Percentiles rank a stretch among this genome's conserved stretches.
Evolutionary conservation across 2,888 invertebrate genomes (phyloP).

Genomic region (Eupsilia transversa): DNA sequence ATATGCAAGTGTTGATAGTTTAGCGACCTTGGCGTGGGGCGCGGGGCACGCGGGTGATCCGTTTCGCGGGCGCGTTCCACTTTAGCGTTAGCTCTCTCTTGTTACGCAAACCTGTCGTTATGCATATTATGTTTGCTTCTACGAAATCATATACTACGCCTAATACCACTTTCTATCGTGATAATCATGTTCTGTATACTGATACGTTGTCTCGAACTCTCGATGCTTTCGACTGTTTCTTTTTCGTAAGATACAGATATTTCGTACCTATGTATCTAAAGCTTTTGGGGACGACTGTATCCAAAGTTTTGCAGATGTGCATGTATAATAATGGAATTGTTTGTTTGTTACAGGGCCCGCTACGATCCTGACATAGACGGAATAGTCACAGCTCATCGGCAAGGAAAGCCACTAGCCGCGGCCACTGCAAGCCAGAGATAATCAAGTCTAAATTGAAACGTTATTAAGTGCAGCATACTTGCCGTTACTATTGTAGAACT

Average conservation of each 20-base stretch:
- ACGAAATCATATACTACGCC: constrained; percentile 82
- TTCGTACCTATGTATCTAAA: constrained; percentile 9
- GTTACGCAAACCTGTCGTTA: constrained; percentile 90
- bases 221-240: constrained; percentile 21
- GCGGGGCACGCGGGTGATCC: constrained; percentile 78
- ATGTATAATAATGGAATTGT: constrained; percentile 31
- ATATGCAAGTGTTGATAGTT: constrained; percentile 64
- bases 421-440: constrained; percentile 80
- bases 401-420: constrained; percentile 85
- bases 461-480: constrained; percentile 80
- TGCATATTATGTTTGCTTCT: constrained; percentile 88
- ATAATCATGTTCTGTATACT: constrained; percentile 73
- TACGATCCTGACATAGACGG: constrained; percentile 89
- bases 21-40: constrained; percentile 83
- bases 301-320: not conserved
- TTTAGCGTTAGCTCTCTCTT: constrained; percentile 88
- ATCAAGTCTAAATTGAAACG: constrained; percentile 84
- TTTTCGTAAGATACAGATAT: constrained; percentile 1
- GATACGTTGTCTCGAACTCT: constrained; percentile 43
- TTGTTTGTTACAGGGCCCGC: constrained; percentile 87
- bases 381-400: constrained; percentile 81
- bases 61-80: constrained; percentile 88
- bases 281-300: constrained; percentile 21
- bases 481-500: constrained; percentile 83
- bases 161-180: constrained; percentile 85